Base-by-base conservation (phyloP, 2,797 vertebrate genomes). In the Parambassis ranga region DNA sequence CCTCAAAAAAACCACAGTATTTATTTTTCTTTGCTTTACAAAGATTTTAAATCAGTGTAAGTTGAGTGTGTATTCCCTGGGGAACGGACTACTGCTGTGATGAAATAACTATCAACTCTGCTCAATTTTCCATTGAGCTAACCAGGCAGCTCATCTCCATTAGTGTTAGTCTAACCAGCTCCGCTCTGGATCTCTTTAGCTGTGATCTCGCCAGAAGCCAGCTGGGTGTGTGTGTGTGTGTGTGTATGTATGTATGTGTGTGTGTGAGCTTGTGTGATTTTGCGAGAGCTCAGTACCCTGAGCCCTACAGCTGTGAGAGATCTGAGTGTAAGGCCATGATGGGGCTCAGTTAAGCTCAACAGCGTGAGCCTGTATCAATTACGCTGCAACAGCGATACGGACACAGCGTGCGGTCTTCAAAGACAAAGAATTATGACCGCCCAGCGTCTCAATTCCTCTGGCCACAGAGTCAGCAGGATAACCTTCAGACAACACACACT, bases 281-380 rank as follows among this genome's bases (percentile, higher is more conserved):
- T 77, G 71, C 52, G 75, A 76, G 78, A 75, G 77, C 86, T 88
- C 85, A 71, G 77, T 82, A 52, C 79, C 71, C 61, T 70, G 86
- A 87, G 87, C 79, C 77, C 73, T 83, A 82, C 83, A 88, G 87
- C 86, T 85, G 82, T 84, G 86, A 84, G 86, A 88, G 84, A 87
- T 86, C 88, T 88, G 83, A 86, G 85, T 61, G 73, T 72, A 82
- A 83, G 85, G 81, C 82, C 75, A 68, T 71, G 80, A 79, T 73
- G 82, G 84, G 77, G 75, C 81, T 86, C 86, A 50, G 85, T 87
- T 91, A 89, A 90, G 83, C 83, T 89, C 87, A 84, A 84, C 89
- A 90, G 87, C 81, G 39, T 89, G 88, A 90, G 84, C 73, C 83
- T 79, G 83, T 89, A 90, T 90, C 89, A 87, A 86, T 91, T 90